Percentiles rank a stretch among this genome's conserved stretches.
phyloP scores from a whole-genome alignment of 2,113 vertebrate genomes.

The Dendropsophus ebraccatus region DNA sequence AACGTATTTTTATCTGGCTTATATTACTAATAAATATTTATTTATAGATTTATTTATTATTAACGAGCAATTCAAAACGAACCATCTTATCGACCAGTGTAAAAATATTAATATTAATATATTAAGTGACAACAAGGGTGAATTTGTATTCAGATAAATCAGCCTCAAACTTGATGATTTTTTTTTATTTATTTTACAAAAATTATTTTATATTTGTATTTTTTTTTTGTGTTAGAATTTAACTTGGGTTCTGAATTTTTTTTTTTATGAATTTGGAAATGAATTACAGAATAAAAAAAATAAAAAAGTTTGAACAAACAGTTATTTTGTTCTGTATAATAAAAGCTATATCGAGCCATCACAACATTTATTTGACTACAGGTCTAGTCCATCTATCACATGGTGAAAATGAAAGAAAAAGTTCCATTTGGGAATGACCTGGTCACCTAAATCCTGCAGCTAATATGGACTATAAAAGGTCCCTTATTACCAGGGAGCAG shows the following conservation, averaged over 20 bases:
- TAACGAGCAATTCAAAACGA: background rate
- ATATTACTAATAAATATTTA: background rate
- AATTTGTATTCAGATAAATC: background rate
- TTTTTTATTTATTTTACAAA: background rate
- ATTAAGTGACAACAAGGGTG: background rate
- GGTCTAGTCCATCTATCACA: background rate
- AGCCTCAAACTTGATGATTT: background rate
- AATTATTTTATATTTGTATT: too few relatives aligned
- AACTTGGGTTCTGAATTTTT: too few relatives aligned
- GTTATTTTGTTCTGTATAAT: background rate
- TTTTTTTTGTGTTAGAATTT: too few relatives aligned
- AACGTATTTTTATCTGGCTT: too few relatives aligned
- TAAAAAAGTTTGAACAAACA: background rate
- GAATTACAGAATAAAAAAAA: background rate
- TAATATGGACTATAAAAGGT: conserved; percentile 42
- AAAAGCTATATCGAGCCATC: background rate
- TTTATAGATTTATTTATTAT: background rate
- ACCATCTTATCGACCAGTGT: background rate
- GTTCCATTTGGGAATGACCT: background rate
- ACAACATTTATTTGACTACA: background rate
- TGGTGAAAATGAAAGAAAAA: background rate
- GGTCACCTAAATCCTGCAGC: conserved; percentile 49
- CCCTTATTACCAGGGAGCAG: conserved; percentile 74
- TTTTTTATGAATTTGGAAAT: background rate
- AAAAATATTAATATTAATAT: background rate